Conservation (phyloP, 2,888 invertebrate genomes). For the Yponomeuta malinellus region DNA sequence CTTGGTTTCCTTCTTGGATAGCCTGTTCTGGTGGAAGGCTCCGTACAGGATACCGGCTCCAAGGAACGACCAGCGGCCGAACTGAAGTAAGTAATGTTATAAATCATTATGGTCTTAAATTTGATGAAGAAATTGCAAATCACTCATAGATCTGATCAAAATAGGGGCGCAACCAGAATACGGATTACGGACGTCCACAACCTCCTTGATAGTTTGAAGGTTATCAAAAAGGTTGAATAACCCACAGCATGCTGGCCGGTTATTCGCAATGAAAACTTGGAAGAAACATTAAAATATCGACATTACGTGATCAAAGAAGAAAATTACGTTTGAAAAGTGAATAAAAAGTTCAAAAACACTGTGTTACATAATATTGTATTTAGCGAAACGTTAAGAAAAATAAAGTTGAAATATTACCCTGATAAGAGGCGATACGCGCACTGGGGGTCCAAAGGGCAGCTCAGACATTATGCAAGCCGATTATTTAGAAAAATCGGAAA, state of each 20-base stretch:
- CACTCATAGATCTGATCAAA: no score
- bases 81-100: slow-evolving; percentile 64
- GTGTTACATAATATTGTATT: slow-evolving; percentile 23
- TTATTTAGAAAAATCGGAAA: slow-evolving; percentile 28
- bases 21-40: slow-evolving; percentile 80
- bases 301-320: neutral
- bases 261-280: no score
- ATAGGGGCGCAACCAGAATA: no score
- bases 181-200: no score
- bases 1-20: slow-evolving; percentile 79
- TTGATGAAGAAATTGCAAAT: no score
- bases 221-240: no score
- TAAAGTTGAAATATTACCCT: slow-evolving; percentile 71
- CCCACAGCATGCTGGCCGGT: no score
- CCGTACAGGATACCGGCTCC: slow-evolving; percentile 84
- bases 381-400: slow-evolving; percentile 23
- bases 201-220: no score
- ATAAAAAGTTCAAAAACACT: slow-evolving; percentile 33
- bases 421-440: slow-evolving; percentile 88
- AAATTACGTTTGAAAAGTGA: neutral
- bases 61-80: slow-evolving; percentile 88
- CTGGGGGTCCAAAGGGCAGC: slow-evolving; percentile 78
- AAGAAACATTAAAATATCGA: no score
- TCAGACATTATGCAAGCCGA: slow-evolving; percentile 51
- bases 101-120: no score